Conservation (phyloP, 2,888 invertebrate species). For the Melanotus villosus region DNA sequence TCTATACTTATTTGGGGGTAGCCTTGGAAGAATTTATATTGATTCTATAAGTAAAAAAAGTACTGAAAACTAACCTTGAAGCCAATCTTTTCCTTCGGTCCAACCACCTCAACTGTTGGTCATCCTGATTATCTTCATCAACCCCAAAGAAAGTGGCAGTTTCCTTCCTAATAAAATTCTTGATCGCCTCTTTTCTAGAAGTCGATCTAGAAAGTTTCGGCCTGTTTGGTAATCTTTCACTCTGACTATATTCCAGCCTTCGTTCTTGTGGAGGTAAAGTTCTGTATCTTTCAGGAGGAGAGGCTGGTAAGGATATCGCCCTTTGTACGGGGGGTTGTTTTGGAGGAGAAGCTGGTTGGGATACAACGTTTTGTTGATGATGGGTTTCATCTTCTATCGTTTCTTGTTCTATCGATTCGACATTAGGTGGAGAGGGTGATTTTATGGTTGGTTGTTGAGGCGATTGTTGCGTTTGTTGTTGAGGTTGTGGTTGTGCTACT, state of each 20-base stretch:
- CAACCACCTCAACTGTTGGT: slow-evolving; percentile 83
- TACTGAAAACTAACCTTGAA: slow-evolving; percentile 77
- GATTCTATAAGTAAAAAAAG: too few species aligned
- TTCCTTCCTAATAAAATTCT: slow-evolving; percentile 82
- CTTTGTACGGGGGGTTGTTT: slow-evolving; percentile 53
- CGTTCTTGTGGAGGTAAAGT: slow-evolving; percentile 31
- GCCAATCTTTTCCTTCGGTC: slow-evolving; percentile 85
- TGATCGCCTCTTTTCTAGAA: slow-evolving; percentile 68
- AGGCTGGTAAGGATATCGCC: slow-evolving; percentile 51
- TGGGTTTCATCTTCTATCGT: slow-evolving; percentile 24
- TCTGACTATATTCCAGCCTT: slow-evolving; percentile 62
- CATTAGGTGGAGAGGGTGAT: slow-evolving; percentile 27
- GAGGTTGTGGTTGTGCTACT: slow-evolving; percentile 48
- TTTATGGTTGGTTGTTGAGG: slow-evolving; percentile 41
- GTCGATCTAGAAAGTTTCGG: slow-evolving; percentile 66
- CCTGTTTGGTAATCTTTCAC: slow-evolving; percentile 62
- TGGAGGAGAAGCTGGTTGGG: slow-evolving; percentile 39
- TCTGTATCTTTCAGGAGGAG: slow-evolving; percentile 56
- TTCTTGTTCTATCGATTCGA: slow-evolving; percentile 45
- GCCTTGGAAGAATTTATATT: too few species aligned
- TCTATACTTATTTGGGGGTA: too few species aligned
- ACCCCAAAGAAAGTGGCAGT: slow-evolving; percentile 90
- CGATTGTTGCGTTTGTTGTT: slow-evolving; percentile 60
- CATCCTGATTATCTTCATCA: slow-evolving; percentile 82
- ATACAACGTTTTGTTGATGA: slow-evolving; percentile 22